Evolutionary conservation across 2,888 invertebrate genomes (phyloP).

Genomic region (Prosopocoilus inquinatus): DNA sequence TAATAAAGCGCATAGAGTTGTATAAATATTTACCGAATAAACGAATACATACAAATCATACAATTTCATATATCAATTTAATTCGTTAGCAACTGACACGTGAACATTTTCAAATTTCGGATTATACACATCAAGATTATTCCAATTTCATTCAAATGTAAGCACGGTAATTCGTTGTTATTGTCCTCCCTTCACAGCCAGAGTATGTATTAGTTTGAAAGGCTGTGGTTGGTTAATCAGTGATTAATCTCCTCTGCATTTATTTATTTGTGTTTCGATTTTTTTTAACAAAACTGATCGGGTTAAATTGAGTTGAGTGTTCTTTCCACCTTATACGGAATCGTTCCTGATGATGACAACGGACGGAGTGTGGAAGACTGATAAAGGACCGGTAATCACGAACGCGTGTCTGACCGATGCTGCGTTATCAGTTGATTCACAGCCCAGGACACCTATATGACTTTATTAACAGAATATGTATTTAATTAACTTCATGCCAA

Average conservation of each 20-base stretch:
- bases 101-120: neutral
- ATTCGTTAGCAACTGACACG: constrained; percentile 1
- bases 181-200: no score
- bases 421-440: constrained; percentile 47
- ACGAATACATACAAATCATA: neutral
- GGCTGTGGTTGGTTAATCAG: no score
- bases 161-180: neutral
- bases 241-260: no score
- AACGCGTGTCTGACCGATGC: constrained; percentile 46
- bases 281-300: no score
- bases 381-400: constrained; percentile 43
- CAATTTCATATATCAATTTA: constrained; percentile 1
- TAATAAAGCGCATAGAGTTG: neutral
- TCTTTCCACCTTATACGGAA: no score
- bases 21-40: constrained; percentile 1
- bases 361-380: constrained; percentile 41
- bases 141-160: neutral
- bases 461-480: constrained; percentile 44
- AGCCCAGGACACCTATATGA: constrained; percentile 43
- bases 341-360: constrained; percentile 17
- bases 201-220: no score
- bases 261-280: no score
- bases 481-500: constrained; percentile 44
- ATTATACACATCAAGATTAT: constrained; percentile 1
- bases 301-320: no score